A percentile compares a stretch with the other conserved stretches of the same genome.
Conservation (phyloP, 1,140 invertebrate genomes). For the Pogonomyrmex californicus region DNA sequence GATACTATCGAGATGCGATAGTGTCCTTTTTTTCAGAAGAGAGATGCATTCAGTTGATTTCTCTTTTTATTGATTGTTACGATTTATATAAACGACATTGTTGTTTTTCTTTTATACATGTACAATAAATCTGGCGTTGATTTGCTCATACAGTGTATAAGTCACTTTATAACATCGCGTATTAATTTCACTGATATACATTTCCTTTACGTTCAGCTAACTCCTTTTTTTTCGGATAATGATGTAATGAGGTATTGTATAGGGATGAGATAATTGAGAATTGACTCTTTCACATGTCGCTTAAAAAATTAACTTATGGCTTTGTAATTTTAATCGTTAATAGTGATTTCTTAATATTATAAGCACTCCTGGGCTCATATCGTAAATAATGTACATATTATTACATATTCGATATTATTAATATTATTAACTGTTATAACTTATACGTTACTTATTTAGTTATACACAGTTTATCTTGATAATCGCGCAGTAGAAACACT, state of each 20-base stretch:
- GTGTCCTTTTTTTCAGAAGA: slow-evolving; percentile 54
- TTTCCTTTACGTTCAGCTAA: slow-evolving; percentile 77
- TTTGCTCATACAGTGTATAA: slow-evolving; percentile 38
- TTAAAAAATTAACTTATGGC: slow-evolving; percentile 72
- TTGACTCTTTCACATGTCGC: slow-evolving; percentile 58
- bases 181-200: slow-evolving; percentile 56
- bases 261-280: slow-evolving; percentile 64
- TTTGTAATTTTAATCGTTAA: slow-evolving; percentile 66
- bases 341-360: slow-evolving; percentile 68
- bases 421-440: slow-evolving; percentile 31
- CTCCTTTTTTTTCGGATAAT: slow-evolving; percentile 69
- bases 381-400: slow-evolving; percentile 70
- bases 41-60: slow-evolving; percentile 50
- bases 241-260: slow-evolving; percentile 81
- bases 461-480: slow-evolving; percentile 62
- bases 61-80: slow-evolving; percentile 49
- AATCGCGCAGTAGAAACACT: slow-evolving; percentile 62
- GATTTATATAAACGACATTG: slow-evolving; percentile 72
- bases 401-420: slow-evolving; percentile 55
- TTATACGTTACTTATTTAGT: slow-evolving; percentile 61
- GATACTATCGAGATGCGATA: slow-evolving; percentile 39
- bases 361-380: slow-evolving; percentile 61
- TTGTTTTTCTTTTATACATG: slow-evolving; percentile 65
- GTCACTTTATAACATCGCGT: slow-evolving; percentile 49
- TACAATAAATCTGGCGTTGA: slow-evolving; percentile 78